A percentile compares a stretch with the other conserved stretches of the same genome.
These are phyloP conservation scores for Ceyx erithaca DNA, from an alignment of 2,797 vertebrate species.

Conservation along the genomic window DNA sequence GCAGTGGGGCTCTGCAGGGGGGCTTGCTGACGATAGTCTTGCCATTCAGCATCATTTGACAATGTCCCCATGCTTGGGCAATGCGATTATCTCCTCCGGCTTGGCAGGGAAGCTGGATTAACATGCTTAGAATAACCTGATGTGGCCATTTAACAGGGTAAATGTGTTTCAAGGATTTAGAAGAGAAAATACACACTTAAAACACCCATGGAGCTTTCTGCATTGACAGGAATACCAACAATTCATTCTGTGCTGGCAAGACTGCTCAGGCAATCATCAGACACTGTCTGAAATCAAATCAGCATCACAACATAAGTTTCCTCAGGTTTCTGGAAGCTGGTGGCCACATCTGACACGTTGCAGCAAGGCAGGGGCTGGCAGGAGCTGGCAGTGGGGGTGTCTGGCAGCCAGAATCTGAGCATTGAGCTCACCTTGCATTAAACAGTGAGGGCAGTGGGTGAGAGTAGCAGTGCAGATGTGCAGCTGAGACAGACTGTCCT, in stretches of 20 bases:
- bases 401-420: not conserved
- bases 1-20: not conserved
- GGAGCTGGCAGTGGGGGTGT: not conserved
- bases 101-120: conserved; percentile 71
- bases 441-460: not conserved
- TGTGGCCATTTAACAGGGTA: conserved; percentile 65
- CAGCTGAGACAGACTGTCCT: not conserved
- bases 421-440: not conserved
- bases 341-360: not conserved
- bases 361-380: not conserved
- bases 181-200: conserved; percentile 23
- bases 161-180: conserved; percentile 61
- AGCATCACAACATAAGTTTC: not conserved
- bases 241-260: not conserved
- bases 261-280: conserved; percentile 10
- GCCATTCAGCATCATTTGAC: conserved; percentile 35
- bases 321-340: conserved; percentile 1
- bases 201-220: conserved; percentile 25
- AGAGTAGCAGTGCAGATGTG: not conserved
- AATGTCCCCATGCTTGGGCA: conserved; percentile 21
- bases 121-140: conserved; percentile 66
- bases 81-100: conserved; percentile 41
- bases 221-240: conserved; percentile 11
- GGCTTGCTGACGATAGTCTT: not conserved
- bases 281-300: not conserved